A percentile compares a stretch with the other conserved stretches of the same genome.
phyloP scores from a whole-genome alignment of 2,113 vertebrate genomes.

The Suricata suricatta region DNA sequence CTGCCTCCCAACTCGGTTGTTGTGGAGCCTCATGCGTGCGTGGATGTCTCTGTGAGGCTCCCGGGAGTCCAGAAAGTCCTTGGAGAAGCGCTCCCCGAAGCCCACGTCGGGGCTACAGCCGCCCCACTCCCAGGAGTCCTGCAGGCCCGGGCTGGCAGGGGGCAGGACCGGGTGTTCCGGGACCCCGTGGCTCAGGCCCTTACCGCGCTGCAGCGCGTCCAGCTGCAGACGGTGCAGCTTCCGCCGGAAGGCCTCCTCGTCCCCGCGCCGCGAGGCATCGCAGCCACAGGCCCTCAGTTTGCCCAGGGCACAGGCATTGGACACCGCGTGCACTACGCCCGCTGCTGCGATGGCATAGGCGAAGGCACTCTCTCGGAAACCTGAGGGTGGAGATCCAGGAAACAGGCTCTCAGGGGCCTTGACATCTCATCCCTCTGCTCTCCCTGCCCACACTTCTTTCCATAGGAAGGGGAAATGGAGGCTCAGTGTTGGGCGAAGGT shows the following conservation, averaged over 20 bases:
- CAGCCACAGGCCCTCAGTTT: conserved; percentile 96
- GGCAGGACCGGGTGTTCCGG: conserved; percentile 94
- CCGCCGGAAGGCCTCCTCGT: conserved; percentile 95
- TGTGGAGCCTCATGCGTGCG: conserved; percentile 98
- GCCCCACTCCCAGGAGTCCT: conserved; percentile 99
- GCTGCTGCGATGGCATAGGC: conserved; percentile 96
- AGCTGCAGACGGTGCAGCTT: conserved; percentile 96
- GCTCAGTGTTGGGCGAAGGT: neutral
- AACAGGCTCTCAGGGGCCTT: neutral
- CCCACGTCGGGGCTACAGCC: conserved; percentile 98
- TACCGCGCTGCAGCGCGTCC: conserved; percentile 96
- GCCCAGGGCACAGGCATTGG: conserved; percentile 96
- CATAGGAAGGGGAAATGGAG: neutral
- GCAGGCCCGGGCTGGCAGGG: conserved; percentile 91
- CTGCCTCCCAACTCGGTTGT: conserved; percentile 98
- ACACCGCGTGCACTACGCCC: conserved; percentile 95
- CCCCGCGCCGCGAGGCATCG: conserved; percentile 93
- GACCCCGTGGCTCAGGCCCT: conserved; percentile 97
- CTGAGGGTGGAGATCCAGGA: conserved; percentile 80
- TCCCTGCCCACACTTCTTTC: neutral
- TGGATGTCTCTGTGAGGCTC: conserved; percentile 98
- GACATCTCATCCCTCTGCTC: neutral
- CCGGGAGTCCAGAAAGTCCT: conserved; percentile 97
- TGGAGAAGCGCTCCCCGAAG: conserved; percentile 97
- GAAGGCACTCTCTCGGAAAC: conserved; percentile 97